These are phyloP conservation scores for Nymphalis urticae DNA, from an alignment of 2,888 invertebrate genomes.

Conservation along the genomic window DNA sequence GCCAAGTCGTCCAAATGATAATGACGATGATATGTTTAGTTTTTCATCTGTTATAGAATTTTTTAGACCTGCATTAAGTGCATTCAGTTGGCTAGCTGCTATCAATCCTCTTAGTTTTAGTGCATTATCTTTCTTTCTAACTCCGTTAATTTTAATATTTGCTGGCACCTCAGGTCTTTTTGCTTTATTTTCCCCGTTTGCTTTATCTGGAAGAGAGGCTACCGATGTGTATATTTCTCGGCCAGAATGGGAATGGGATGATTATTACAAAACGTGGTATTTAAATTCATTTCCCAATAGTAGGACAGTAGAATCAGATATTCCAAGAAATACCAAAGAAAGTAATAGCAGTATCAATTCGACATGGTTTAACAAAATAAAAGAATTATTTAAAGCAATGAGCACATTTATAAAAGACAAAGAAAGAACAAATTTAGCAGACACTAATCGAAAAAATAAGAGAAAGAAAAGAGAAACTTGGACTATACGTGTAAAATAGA, in stretches of 20 bases:
- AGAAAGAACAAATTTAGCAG: constrained; percentile 30
- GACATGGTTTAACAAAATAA: constrained; percentile 54
- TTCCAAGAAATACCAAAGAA: constrained; percentile 48
- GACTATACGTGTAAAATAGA: constrained; percentile 50
- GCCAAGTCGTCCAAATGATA: constrained; percentile 54
- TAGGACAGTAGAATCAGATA: constrained; percentile 46
- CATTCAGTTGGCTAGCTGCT: constrained; percentile 78
- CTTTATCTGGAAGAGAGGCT: constrained; percentile 74
- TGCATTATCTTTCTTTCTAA: constrained; percentile 81
- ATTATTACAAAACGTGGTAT: constrained; percentile 79
- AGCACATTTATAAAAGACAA: constrained; percentile 48
- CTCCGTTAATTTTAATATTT: constrained; percentile 84
- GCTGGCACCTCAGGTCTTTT: constrained; percentile 83
- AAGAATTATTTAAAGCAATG: constrained; percentile 54
- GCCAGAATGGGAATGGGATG: constrained; percentile 83
- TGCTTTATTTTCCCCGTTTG: constrained; percentile 84
- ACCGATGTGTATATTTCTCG: constrained; percentile 64
- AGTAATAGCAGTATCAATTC: constrained; percentile 40
- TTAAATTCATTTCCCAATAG: constrained; percentile 64
- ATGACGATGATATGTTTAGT: constrained; percentile 72
- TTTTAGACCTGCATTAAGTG: constrained; percentile 75
- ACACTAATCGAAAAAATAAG: constrained; percentile 53
- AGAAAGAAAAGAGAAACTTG: constrained; percentile 62
- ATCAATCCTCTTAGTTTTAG: constrained; percentile 83
- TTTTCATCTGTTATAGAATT: constrained; percentile 70